Evolutionary conservation across 2,888 invertebrate species (phyloP).

Genomic region (Venusia cambrica): DNA sequence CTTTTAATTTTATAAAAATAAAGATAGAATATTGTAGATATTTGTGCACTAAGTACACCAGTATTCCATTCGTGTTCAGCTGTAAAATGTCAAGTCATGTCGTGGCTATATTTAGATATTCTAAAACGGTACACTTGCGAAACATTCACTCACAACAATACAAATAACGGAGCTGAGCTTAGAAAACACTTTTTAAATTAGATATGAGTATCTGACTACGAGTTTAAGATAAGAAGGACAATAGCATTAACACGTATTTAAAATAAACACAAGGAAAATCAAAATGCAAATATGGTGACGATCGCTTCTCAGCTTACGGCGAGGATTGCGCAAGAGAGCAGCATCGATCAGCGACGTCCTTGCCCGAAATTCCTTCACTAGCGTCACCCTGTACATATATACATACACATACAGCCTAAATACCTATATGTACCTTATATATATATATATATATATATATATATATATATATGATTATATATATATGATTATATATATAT

Average conservation of each 20-base stretch:
- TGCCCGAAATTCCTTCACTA: conserved; percentile 67
- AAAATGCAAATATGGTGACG: conserved; percentile 51
- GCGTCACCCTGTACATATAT: conserved; percentile 34
- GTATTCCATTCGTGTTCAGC: conserved; percentile 10
- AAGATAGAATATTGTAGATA: no score
- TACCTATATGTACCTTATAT: conserved; percentile 12
- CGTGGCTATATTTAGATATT: conserved; percentile 17
- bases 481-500: no score
- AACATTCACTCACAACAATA: conserved; percentile 7
- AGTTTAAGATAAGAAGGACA: conserved; percentile 47
- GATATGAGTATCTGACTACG: conserved; percentile 17
- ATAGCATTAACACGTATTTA: conserved; percentile 50
- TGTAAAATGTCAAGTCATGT: conserved; percentile 9
- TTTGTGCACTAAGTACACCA: conserved; percentile 1
- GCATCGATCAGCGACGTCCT: conserved; percentile 66
- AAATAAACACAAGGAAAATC: conserved; percentile 61
- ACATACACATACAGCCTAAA: no score
- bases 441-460: no score
- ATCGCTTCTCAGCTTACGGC: conserved; percentile 32
- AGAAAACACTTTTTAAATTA: conserved; percentile 18
- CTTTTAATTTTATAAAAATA: no score
- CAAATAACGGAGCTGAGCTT: no score
- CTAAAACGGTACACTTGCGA: conserved; percentile 17
- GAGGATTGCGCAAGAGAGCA: conserved; percentile 59
- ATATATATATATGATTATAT: no score